Base-by-base conservation (phyloP, 1,140 invertebrate genomes). In the Acyrthosiphon pisum region DNA sequence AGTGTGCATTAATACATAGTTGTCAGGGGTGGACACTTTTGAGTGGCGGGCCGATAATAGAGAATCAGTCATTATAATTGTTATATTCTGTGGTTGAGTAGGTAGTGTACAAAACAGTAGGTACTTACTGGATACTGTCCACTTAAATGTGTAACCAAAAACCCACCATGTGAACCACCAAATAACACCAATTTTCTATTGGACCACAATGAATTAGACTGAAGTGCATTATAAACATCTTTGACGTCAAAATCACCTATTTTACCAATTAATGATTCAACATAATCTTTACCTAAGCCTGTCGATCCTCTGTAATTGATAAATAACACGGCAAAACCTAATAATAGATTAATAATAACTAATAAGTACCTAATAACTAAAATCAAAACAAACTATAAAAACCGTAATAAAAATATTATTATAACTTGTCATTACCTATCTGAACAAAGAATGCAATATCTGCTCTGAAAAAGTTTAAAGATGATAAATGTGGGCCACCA, bases 91-190 rank as follows among this genome's bases (percentile, higher is more conserved):
- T 30, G 11, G 22, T 0, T 41, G 0, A 26, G 3, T 84, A 44
- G 35, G 22, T 26, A 84, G 3, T 26, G 41, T 30, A 44, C 22
- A 44, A 26, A 83, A 9, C 3, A 84, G 92, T 48, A 94, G 53
- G 92, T 48, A 94, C 60, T 96, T 95, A 97, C 97, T n/a, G 98
- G 97, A 96, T 97, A 97, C 94, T 98, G 97, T 6, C 97, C 98
- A 95, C 97, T 97, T 2, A 99, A 95, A 95, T 99, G 98, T 46
- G 97, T 96, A 23, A 97, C 97, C 14, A 99, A 95, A 95, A 99
- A 99, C 56, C 98, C 98, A 86, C 98, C 98, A 95, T 99, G 98
- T 6, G 98, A 99, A 14, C 98, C 98, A 35, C 98, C 98, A 87
- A 95, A 95, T 0, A 98, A 94, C 14, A 96, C 95, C 9, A 97